phyloP scores from a whole-genome alignment of 2,113 vertebrate species.

The Nettapus auritus region DNA sequence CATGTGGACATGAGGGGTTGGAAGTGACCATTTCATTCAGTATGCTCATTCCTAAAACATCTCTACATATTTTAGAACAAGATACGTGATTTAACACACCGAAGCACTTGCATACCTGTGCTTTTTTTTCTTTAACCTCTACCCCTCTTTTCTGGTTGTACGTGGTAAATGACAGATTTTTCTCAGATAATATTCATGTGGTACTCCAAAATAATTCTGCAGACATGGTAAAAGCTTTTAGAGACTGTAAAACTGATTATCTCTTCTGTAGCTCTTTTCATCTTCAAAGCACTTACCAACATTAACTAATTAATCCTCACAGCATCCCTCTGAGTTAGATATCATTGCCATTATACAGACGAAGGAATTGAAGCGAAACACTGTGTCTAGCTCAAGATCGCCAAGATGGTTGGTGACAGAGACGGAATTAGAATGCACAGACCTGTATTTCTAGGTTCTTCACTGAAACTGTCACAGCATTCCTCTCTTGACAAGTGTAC shows the following conservation, averaged over 20 bases:
- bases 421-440: constrained; percentile 3
- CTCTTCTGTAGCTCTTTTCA: constrained; percentile 70
- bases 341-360: constrained; percentile 53
- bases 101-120: background rate
- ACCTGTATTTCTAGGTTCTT: background rate
- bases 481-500: background rate
- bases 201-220: constrained; percentile 63
- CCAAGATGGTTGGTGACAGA: background rate
- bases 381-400: background rate
- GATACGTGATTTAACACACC: background rate
- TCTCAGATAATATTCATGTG: constrained; percentile 43
- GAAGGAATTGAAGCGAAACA: constrained; percentile 46
- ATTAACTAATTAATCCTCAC: constrained; percentile 76
- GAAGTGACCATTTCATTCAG: background rate
- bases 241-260: constrained; percentile 75
- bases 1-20: background rate
- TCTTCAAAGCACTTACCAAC: constrained; percentile 75
- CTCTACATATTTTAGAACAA: background rate
- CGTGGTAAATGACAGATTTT: constrained; percentile 52
- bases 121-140: background rate
- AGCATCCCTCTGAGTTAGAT: constrained; percentile 55
- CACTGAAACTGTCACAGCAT: background rate
- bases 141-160: background rate
- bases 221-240: constrained; percentile 70
- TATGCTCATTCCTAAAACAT: background rate